These are phyloP conservation scores for Drosophila nigritarsus DNA, from an alignment of 2,888 invertebrate species.

Conservation along the genomic window DNA sequence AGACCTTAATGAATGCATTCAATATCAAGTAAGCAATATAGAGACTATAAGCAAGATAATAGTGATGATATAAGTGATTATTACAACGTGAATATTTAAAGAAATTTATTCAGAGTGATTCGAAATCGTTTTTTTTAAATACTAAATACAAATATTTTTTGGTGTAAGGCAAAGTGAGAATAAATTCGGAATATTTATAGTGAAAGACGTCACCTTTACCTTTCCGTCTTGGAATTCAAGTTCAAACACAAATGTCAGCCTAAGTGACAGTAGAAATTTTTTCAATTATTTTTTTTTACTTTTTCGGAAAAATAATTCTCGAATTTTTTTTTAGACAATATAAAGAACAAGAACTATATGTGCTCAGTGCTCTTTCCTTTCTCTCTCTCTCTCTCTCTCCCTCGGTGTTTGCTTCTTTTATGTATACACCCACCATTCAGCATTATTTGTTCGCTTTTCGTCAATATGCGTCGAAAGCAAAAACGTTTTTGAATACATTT, in stretches of 20 bases:
- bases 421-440: conserved; percentile 46
- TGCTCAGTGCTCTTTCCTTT: conserved; percentile 1
- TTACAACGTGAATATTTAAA: background rate
- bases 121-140: background rate
- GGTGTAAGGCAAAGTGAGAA: background rate
- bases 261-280: conserved; percentile 33
- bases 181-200: background rate
- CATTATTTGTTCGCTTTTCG: conserved; percentile 71
- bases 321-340: conserved; percentile 12
- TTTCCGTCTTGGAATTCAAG: conserved; percentile 65
- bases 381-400: conserved; percentile 1
- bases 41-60: background rate
- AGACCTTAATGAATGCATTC: conserved; percentile 85
- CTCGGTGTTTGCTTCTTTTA: conserved; percentile 48
- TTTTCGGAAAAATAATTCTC: conserved; percentile 15
- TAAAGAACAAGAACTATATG: conserved; percentile 10
- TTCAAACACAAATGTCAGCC: conserved; percentile 66
- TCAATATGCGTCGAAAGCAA: conserved; percentile 70
- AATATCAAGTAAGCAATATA: conserved; percentile 85
- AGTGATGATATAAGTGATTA: background rate
- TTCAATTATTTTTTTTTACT: conserved; percentile 36
- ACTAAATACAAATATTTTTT: background rate
- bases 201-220: conserved; percentile 53
- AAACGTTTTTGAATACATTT: conserved; percentile 54
- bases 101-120: background rate